A percentile compares a stretch with the other conserved stretches of the same genome.
phyloP scores from a whole-genome alignment of 1,140 invertebrate species.

The Drosophila pectinifera region DNA sequence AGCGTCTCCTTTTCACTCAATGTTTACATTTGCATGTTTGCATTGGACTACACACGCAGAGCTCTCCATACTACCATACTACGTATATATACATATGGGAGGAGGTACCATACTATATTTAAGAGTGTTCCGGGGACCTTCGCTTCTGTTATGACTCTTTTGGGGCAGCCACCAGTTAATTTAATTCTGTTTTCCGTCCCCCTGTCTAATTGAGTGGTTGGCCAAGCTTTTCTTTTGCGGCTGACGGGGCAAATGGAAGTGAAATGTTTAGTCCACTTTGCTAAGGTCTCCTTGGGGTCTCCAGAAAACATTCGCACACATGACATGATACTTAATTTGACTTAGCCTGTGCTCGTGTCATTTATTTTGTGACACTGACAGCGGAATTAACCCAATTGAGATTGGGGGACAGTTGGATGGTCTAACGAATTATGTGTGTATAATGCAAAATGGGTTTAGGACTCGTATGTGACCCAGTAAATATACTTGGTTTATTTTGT shows the following conservation, averaged over 20 bases:
- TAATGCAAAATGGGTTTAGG: constrained; percentile 8
- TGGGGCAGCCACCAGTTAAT: constrained; percentile 68
- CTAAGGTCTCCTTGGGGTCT: constrained; percentile 15
- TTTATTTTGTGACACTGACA: constrained; percentile 46
- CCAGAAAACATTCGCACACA: constrained; percentile 25
- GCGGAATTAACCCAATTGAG: constrained; percentile 36
- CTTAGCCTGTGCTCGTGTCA: constrained; percentile 28
- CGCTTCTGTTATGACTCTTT: constrained; percentile 68
- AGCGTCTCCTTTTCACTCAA: constrained; percentile 25
- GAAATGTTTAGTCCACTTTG: constrained; percentile 51
- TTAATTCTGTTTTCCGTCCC: constrained; percentile 66
- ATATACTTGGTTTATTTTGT: constrained; percentile 4
- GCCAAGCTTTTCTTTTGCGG: constrained; percentile 41
- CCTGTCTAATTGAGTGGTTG: constrained; percentile 70
- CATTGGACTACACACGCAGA: constrained; percentile 31
- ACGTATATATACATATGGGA: background rate
- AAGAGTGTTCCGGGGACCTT: constrained; percentile 7
- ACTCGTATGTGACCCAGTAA: constrained; percentile 1
- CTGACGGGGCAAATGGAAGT: constrained; percentile 49
- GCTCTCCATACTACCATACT: background rate
- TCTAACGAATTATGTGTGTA: constrained; percentile 17
- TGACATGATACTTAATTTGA: constrained; percentile 48
- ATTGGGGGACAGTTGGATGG: constrained; percentile 16
- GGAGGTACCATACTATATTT: background rate
- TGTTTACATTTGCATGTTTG: constrained; percentile 73